phyloP scores from a whole-genome alignment of 2,888 invertebrate species.

The Phytoseiulus persimilis region DNA sequence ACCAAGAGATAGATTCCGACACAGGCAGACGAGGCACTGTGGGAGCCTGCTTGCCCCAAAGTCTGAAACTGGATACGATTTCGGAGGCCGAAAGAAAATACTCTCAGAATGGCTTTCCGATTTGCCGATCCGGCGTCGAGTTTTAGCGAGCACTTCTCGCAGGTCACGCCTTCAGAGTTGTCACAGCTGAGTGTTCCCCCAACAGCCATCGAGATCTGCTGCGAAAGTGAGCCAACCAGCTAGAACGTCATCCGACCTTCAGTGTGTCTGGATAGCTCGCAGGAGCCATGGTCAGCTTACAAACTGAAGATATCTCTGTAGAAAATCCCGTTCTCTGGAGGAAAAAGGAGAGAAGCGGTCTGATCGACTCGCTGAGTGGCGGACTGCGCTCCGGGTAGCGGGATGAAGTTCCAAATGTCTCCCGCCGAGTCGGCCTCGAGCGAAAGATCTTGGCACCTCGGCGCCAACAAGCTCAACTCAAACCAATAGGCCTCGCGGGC shows the following conservation, averaged over 20 bases:
- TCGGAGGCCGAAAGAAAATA: too few relatives aligned
- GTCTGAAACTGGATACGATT: too few relatives aligned
- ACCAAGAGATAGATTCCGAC: too few relatives aligned
- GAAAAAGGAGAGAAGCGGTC: neutral
- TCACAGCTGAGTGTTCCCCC: neutral
- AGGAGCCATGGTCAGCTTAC: neutral
- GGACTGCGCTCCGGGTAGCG: neutral
- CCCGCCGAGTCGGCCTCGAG: neutral
- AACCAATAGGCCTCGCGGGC: neutral
- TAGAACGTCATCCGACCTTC: neutral
- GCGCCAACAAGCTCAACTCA: neutral
- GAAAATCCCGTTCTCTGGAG: neutral
- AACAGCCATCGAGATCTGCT: neutral
- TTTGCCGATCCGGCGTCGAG: too few relatives aligned
- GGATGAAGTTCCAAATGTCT: neutral
- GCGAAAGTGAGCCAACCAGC: neutral
- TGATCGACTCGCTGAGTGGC: neutral
- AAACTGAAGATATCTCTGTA: neutral
- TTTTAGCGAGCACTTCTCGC: too few relatives aligned
- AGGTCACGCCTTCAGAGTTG: neutral
- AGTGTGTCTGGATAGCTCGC: neutral
- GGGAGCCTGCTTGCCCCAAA: too few relatives aligned
- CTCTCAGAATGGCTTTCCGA: too few relatives aligned
- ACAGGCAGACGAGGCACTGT: too few relatives aligned
- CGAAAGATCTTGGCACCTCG: neutral